Evolutionary conservation across 2,888 invertebrate genomes (phyloP), one percentile per base, ranked within the genome.

Genomic region (Euzetes globulus): DNA sequence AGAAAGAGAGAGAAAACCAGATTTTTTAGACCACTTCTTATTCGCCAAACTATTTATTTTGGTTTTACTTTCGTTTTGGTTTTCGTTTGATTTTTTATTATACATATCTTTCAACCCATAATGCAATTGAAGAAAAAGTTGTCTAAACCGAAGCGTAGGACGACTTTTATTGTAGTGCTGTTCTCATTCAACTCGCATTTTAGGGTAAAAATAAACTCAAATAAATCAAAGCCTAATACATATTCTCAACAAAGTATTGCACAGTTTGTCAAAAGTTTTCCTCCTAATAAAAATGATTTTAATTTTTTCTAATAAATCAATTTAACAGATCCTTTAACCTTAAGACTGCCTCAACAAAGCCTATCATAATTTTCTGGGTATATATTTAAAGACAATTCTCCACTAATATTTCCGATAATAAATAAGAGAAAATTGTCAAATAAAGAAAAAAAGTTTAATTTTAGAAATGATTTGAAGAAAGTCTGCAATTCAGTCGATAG

Each of bases 1-100:
- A 47, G 47, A 47, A 13, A 41, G 50, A 50, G 50, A 17, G 50
- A 50, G 19, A 50, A 50, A 50, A 50, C 50, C 50, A 50, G 50
- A 50, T 50, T 50, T 50, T 41, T 50, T 50, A 50, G 50, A 50
- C 50, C 50, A 50, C 29, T 58, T 58, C 58, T 58, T 58, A 58
- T 58, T 58, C 58, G 29, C 58, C 58, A 27, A 27, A 58, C 58
- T 58, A 58, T 58, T 58, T 58, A 58, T 58, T 58, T 58, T 58
- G 25, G 58, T 29, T 58, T 58, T 58, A 25, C 29, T 58, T 58
- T 27, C 27, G 27, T 29, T 29, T 58, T 29, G 25, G 27, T 58
- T 29, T 58, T 29, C 19, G 19, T 58, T 29, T 58, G 13, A 19
- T n/a, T 50, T 50, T 50, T 50, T 50, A 50, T 50, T 50, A 27